These are phyloP conservation scores for Tetranychus cinnabarinus DNA, from an alignment of 1,140 invertebrate species.

Conservation along the genomic window DNA sequence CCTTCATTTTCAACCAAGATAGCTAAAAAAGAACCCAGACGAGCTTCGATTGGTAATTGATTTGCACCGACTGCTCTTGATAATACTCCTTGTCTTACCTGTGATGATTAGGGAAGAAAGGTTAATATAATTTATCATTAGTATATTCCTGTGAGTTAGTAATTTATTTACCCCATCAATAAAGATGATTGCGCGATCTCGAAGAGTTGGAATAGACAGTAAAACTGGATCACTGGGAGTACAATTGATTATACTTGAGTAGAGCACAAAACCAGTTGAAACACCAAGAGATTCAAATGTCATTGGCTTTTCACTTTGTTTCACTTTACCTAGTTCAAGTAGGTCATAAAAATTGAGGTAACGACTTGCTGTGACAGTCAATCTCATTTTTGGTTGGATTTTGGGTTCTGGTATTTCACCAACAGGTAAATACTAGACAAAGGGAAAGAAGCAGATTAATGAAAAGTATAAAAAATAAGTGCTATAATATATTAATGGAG, in stretches of 20 bases:
- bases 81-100: neutral
- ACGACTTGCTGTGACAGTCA: too few species aligned
- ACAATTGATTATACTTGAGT: constrained; percentile 33
- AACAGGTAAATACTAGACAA: too few species aligned
- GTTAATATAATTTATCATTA: neutral
- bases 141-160: too few species aligned
- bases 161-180: constrained; percentile 30
- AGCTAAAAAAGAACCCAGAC: neutral
- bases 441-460: too few species aligned
- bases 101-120: neutral
- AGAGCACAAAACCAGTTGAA: constrained; percentile 39
- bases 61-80: neutral
- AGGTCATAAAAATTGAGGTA: too few species aligned
- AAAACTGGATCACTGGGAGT: constrained; percentile 26
- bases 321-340: neutral
- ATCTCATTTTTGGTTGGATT: too few species aligned
- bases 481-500: too few species aligned
- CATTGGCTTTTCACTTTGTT: neutral
- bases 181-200: constrained; percentile 47
- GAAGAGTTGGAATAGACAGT: constrained; percentile 30
- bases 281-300: constrained; percentile 6
- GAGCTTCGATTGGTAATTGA: neutral
- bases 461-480: too few species aligned
- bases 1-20: neutral
- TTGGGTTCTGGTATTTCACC: too few species aligned